Conservation (phyloP, 2,888 invertebrate genomes). For the Agrochola macilenta region DNA sequence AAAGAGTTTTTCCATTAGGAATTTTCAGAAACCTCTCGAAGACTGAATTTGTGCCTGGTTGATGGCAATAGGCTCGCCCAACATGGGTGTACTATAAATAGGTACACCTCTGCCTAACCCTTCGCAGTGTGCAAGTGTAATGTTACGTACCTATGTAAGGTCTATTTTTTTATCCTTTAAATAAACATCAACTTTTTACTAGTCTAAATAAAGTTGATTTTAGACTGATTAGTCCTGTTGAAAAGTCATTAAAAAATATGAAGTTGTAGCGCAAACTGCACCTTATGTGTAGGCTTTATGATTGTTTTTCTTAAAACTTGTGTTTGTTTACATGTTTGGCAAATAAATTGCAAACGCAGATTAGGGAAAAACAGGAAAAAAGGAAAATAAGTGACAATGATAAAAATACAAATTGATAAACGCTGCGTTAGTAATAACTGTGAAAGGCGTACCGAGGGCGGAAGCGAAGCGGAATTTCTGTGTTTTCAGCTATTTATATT, state of each 20-base stretch:
- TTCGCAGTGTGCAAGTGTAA: not conserved
- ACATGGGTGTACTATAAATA: not conserved
- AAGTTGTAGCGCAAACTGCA: too few relatives aligned
- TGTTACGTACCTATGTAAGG: not conserved
- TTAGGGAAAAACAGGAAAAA: not conserved
- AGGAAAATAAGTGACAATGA: not conserved
- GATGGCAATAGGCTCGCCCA: not conserved
- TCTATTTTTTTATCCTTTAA: too few relatives aligned
- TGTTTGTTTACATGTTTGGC: too few relatives aligned
- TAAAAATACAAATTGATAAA: not conserved
- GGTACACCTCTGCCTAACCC: not conserved
- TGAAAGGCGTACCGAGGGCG: not conserved
- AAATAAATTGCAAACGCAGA: too few relatives aligned
- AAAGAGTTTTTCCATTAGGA: not conserved
- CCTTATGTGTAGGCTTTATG: too few relatives aligned
- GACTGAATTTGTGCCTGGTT: too few relatives aligned
- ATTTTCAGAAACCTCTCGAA: not conserved
- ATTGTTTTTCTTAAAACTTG: too few relatives aligned
- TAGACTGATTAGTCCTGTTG: too few relatives aligned
- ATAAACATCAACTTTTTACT: too few relatives aligned
- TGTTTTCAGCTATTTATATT: constrained; percentile 7
- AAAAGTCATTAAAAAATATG: too few relatives aligned
- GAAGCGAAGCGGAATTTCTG: not conserved
- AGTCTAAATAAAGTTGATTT: too few relatives aligned
- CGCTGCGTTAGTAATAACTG: not conserved